Evolutionary conservation across 2,113 vertebrate genomes (phyloP), one percentile per base, ranked within the genome.

Genomic region (Hyla sarda): DNA sequence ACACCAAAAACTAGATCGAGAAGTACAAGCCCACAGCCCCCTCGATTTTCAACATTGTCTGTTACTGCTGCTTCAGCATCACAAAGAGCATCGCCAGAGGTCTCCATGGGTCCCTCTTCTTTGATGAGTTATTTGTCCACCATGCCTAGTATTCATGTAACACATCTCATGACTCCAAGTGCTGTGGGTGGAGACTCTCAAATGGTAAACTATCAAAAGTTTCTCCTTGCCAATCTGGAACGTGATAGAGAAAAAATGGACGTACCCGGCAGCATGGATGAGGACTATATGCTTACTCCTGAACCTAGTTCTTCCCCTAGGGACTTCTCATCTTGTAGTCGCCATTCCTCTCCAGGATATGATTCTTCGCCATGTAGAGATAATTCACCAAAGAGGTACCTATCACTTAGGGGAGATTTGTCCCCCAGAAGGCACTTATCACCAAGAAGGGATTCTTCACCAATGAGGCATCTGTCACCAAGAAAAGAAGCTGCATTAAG

Each of bases 1-100:
- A 99, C 98, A 75, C 98, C 98, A 58, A 98, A 96, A 94, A 98
- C 97, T 4, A 95, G 95, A 67, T 99, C 98, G n/a, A 95, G 98
- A 92, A 99, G 97, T 91, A 96, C 97, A 90, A 99, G 98, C 90
- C 98, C 98, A 0, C 96, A 96, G 91, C 97, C 97, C 0, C 96
- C 95, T 67, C 87, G 92, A 78, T 95, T 97, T 88, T 96, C 97
- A n/a, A 94, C 96, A 4, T 88, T 96, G 86, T 93, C 96, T 0
- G 93, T 97, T 90, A 97, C 92, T 1, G 93, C 95, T 0, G 92
- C 93, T 87, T 89, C 95, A 0, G 88, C 92, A 0, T 94, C 96
- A 0, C 95, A 96, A 12, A 93, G 92, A 45, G 88, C 90, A 87
- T 92, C 95, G 10, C 89, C 95, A 0, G 95, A 97, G 76, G 88